These are phyloP conservation scores for Silurus asotus DNA, from an alignment of 2,113 vertebrate species.

Conservation along the genomic window DNA sequence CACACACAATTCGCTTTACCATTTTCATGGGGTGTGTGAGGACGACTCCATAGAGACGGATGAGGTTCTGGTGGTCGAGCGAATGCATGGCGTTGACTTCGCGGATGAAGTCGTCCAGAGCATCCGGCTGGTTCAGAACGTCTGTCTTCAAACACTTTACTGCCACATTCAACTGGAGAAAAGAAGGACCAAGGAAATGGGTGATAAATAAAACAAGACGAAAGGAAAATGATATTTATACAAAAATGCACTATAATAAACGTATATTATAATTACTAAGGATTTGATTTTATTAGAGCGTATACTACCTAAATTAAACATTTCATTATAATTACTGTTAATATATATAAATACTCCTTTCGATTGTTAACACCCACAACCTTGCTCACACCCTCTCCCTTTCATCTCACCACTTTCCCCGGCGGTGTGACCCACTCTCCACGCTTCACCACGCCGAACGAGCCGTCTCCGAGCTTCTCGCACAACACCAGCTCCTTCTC, in stretches of 20 bases:
- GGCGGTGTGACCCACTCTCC: slow-evolving; percentile 90
- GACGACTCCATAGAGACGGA: slow-evolving; percentile 91
- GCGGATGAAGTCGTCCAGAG: slow-evolving; percentile 93
- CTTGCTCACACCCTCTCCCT: no score
- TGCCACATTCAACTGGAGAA: slow-evolving; percentile 84
- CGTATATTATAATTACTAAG: not conserved
- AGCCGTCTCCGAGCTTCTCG: slow-evolving; percentile 92
- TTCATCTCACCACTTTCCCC: slow-evolving; percentile 82
- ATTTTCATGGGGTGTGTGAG: slow-evolving; percentile 99
- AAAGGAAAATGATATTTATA: not conserved
- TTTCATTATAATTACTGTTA: not conserved
- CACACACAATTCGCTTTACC: slow-evolving; percentile 51
- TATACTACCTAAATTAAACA: not conserved
- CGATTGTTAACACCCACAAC: not conserved
- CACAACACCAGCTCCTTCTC: slow-evolving; percentile 89
- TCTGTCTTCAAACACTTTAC: slow-evolving; percentile 96
- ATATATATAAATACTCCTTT: not conserved
- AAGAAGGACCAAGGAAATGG: not conserved
- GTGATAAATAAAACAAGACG: not conserved
- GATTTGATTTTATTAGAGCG: not conserved
- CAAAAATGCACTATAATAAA: no score
- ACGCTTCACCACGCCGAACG: slow-evolving; percentile 90
- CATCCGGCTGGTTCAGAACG: slow-evolving; percentile 87
- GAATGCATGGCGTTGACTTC: slow-evolving; percentile 99
- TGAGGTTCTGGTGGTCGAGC: slow-evolving; percentile 93